phyloP scores from a whole-genome alignment of 2,797 vertebrate genomes.

The Trachurus trachurus region DNA sequence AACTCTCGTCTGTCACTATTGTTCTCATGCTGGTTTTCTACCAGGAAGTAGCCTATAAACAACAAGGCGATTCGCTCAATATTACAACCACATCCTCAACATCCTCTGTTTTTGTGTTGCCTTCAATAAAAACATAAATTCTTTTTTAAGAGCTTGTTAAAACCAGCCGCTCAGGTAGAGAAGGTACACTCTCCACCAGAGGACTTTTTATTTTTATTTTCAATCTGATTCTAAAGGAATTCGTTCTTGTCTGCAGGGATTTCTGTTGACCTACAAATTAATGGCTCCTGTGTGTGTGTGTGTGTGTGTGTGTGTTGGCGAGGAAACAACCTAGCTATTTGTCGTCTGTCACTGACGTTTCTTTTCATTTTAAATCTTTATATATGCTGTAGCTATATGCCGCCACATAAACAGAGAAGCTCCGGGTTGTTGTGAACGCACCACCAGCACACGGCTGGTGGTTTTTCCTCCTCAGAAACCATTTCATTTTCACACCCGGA shows the following conservation, averaged over 20 bases:
- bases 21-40: too few relatives aligned
- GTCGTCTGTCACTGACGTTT: conserved; percentile 47
- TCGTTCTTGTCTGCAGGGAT: not conserved
- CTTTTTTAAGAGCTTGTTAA: conserved; percentile 31
- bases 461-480: conserved; percentile 45
- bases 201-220: conserved; percentile 22
- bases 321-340: conserved; percentile 33
- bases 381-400: not conserved
- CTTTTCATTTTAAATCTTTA: conserved; percentile 41
- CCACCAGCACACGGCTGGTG: conserved; percentile 23
- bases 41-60: too few relatives aligned
- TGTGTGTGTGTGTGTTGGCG: not conserved
- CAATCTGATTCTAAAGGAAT: conserved; percentile 20
- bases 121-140: too few relatives aligned
- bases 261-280: conserved; percentile 49
- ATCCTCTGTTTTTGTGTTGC: too few relatives aligned
- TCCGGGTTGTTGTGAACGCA: conserved; percentile 7
- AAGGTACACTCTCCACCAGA: conserved; percentile 36
- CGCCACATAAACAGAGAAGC: conserved; percentile 35
- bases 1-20: too few relatives aligned
- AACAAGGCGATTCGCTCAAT: too few relatives aligned
- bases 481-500: conserved; percentile 52
- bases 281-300: conserved; percentile 10
- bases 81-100: too few relatives aligned
- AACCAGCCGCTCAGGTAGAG: conserved; percentile 29